Conservation (phyloP, 2,888 invertebrate genomes). For the Orthosia incerta region DNA sequence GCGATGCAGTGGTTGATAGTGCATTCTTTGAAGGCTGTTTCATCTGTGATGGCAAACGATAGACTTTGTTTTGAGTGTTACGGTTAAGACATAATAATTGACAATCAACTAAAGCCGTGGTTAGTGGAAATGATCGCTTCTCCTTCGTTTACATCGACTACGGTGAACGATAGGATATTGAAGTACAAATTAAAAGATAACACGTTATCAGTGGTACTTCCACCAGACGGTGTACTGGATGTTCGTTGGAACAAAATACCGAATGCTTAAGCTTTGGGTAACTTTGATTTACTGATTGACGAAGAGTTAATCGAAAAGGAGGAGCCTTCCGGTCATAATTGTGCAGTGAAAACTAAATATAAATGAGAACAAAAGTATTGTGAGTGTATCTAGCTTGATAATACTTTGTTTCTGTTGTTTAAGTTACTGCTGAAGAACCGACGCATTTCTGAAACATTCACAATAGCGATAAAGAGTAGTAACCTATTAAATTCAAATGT, state of each 20-base stretch:
- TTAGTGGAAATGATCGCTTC: conserved; percentile 98
- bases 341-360: conserved; percentile 74
- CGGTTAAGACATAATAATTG: conserved; percentile 99
- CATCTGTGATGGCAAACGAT: conserved; percentile 98
- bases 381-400: no score
- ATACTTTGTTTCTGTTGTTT: neutral
- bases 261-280: conserved; percentile 95
- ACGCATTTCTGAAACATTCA: neutral
- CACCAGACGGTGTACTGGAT: conserved; percentile 97
- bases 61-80: conserved; percentile 98
- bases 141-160: conserved; percentile 98
- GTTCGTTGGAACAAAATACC: conserved; percentile 95
- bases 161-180: conserved; percentile 97
- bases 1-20: no score
- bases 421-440: neutral
- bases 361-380: no score
- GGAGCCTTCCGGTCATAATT: conserved; percentile 79
- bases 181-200: conserved; percentile 98
- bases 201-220: conserved; percentile 96
- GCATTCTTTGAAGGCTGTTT: conserved; percentile 93
- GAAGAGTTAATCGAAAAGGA: conserved; percentile 95
- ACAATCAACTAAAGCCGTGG: conserved; percentile 98
- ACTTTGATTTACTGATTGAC: conserved; percentile 96
- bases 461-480: neutral
- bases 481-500: conserved; percentile 32